These are phyloP conservation scores for Eretmocerus hayati DNA, from an alignment of 2,888 invertebrate species.

Conservation along the genomic window DNA sequence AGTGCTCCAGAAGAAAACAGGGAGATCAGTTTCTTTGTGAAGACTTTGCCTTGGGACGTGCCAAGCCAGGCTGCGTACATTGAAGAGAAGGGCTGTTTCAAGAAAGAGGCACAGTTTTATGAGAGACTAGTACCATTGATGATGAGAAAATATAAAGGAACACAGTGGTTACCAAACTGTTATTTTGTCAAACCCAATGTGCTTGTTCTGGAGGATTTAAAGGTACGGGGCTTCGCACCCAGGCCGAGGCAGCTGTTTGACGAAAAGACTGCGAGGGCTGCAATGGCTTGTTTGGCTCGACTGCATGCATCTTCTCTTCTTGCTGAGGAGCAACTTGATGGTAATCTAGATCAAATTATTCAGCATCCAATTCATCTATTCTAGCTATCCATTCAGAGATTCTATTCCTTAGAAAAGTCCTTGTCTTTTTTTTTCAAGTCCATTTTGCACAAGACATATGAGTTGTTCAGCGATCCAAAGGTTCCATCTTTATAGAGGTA, in stretches of 20 bases:
- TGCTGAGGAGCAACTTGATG: conserved; percentile 27
- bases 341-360: too few species aligned
- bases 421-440: too few species aligned
- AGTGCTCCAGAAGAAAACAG: conserved; percentile 1
- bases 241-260: conserved; percentile 24
- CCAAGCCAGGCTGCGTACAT: conserved; percentile 50
- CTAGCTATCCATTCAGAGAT: too few species aligned
- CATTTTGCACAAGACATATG: too few species aligned
- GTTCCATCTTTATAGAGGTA: too few species aligned
- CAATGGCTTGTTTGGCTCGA: conserved; percentile 27
- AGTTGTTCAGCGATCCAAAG: too few species aligned
- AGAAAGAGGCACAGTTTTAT: conserved; percentile 11
- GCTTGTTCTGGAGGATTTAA: conserved; percentile 45
- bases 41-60: conserved; percentile 53
- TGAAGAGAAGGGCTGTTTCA: conserved; percentile 45
- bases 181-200: conserved; percentile 32
- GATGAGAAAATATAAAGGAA: conserved; percentile 18
- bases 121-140: conserved; percentile 1
- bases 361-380: too few species aligned
- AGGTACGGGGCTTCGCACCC: conserved; percentile 32
- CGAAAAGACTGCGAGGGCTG: conserved; percentile 18
- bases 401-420: too few species aligned
- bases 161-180: conserved; percentile 38
- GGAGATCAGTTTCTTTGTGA: conserved; percentile 51
- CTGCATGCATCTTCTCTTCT: conserved; percentile 37